phyloP scores from a whole-genome alignment of 2,797 vertebrate species.

The Enteromius anoplus region DNA sequence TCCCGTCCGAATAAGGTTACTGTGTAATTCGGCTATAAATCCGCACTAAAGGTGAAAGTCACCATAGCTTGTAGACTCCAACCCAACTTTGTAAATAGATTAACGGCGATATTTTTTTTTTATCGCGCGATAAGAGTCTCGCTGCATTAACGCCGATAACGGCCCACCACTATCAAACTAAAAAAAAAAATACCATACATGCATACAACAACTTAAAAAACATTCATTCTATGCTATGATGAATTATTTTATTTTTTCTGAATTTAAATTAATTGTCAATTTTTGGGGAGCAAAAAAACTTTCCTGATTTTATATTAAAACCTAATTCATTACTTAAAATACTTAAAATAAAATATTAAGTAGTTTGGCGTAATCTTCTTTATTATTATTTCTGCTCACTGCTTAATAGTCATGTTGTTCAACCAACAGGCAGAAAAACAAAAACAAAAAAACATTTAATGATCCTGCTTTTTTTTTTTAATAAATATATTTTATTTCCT shows the following conservation, averaged over 20 bases:
- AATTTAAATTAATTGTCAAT: background rate
- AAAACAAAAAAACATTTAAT: background rate
- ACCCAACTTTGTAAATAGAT: too few relatives aligned
- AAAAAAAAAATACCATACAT: background rate
- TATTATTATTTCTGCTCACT: background rate
- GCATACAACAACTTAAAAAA: background rate
- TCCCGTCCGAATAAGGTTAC: too few relatives aligned
- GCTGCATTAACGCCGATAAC: too few relatives aligned
- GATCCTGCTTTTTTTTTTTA: background rate
- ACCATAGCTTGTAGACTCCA: too few relatives aligned
- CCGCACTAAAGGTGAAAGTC: too few relatives aligned
- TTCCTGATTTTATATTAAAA: background rate
- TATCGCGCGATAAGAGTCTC: too few relatives aligned
- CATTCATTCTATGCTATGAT: background rate
- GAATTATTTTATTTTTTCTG: background rate
- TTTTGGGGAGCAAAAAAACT: background rate
- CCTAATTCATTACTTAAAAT: background rate
- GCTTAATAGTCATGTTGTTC: background rate
- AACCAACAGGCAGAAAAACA: background rate
- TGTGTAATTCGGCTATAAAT: too few relatives aligned
- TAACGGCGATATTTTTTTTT: too few relatives aligned
- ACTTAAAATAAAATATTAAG: background rate
- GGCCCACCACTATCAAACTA: too few relatives aligned
- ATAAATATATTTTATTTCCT: background rate
- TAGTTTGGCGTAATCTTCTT: background rate